Conservation (phyloP, 2,888 invertebrate genomes). For the Melieria picta region DNA sequence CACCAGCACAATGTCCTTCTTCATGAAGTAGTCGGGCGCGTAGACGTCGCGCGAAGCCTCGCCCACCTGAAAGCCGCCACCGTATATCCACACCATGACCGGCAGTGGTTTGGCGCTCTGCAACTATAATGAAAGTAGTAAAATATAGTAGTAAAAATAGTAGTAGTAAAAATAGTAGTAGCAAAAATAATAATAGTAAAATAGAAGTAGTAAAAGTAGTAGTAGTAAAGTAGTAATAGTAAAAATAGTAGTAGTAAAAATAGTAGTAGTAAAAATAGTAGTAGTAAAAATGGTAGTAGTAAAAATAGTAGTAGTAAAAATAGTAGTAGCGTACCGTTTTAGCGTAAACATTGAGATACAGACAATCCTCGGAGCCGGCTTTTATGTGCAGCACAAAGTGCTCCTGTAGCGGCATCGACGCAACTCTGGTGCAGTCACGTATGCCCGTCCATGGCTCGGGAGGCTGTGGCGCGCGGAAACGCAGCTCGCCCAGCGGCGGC, state of each 20-base stretch:
- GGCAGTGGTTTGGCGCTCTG: conserved; percentile 50
- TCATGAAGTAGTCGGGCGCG: conserved; percentile 67
- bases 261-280: too few species aligned
- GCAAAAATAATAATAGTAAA: too few species aligned
- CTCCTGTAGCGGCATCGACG: conserved; percentile 57
- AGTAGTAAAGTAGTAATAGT: neutral
- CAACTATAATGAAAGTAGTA: conserved; percentile 43
- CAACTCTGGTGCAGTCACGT: conserved; percentile 61
- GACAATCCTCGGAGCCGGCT: conserved; percentile 68
- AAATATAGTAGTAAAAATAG: neutral
- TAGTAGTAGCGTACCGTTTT: conserved; percentile 47
- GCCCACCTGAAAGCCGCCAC: conserved; percentile 67
- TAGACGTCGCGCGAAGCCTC: conserved; percentile 62
- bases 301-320: neutral
- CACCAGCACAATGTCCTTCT: conserved; percentile 66
- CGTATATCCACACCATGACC: conserved; percentile 68
- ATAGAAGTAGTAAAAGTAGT: neutral
- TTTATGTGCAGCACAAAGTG: conserved; percentile 53
- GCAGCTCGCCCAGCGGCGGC: conserved; percentile 59
- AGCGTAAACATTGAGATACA: conserved; percentile 67
- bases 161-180: neutral
- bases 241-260: neutral
- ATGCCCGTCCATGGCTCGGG: conserved; percentile 64
- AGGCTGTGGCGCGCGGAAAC: conserved; percentile 65
- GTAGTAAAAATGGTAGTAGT: too few species aligned